phyloP scores from a whole-genome alignment of 2,113 vertebrate species.

The Chaenogobius annularis region DNA sequence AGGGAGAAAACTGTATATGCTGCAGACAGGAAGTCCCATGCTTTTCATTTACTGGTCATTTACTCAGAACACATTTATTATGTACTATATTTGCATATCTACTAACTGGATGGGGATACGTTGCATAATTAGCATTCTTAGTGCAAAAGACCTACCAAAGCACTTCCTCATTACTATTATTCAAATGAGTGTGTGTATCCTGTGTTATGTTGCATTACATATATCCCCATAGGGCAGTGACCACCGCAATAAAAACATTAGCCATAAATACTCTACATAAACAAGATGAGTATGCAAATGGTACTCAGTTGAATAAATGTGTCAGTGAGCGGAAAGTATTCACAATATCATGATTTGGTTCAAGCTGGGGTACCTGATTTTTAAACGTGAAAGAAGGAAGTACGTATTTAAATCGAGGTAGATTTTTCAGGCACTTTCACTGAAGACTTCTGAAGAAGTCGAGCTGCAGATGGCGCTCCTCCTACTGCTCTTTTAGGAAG shows the following conservation, averaged over 20 bases:
- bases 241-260: conserved; percentile 11
- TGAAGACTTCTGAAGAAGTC: no score
- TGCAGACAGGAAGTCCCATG: conserved; percentile 29
- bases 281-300: neutral
- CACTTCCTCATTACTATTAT: conserved; percentile 48
- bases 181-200: conserved; percentile 39
- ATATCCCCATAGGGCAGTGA: conserved; percentile 25
- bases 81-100: conserved; percentile 26
- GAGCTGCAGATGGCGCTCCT: no score
- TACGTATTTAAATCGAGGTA: no score
- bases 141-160: conserved; percentile 17
- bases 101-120: neutral
- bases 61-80: conserved; percentile 25
- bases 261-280: neutral
- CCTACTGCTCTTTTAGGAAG: no score
- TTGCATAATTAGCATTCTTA: conserved; percentile 9
- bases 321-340: neutral
- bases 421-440: no score
- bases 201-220: conserved; percentile 28
- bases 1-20: conserved; percentile 30
- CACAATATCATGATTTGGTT: neutral
- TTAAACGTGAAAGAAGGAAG: no score
- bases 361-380: no score
- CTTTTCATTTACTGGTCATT: conserved; percentile 31
- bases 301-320: neutral